A percentile compares a stretch with the other conserved stretches of the same genome.
Conservation (phyloP, 2,888 invertebrate species). For the Mythimna loreyi region DNA sequence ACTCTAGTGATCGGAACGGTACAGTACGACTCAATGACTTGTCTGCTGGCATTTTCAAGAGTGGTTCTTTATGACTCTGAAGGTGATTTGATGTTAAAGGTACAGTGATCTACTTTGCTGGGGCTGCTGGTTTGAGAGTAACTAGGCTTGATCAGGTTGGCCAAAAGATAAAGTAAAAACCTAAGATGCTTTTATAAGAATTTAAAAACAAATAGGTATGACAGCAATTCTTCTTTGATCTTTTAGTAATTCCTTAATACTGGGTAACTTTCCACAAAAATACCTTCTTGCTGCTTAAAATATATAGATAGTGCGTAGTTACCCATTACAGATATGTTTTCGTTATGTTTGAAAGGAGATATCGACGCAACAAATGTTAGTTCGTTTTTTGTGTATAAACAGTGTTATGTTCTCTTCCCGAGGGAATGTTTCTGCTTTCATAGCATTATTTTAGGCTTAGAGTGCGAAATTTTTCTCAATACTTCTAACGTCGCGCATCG, state of each 20-base stretch:
- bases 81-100: too few species aligned
- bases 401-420: conserved; percentile 62
- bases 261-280: background rate
- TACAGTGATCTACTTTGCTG: too few species aligned
- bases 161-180: too few species aligned
- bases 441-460: conserved; percentile 68
- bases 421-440: conserved; percentile 63
- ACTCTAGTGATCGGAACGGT: too few species aligned
- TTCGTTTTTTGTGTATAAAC: conserved; percentile 68
- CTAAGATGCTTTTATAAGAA: too few species aligned
- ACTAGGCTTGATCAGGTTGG: too few species aligned
- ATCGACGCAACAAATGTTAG: conserved; percentile 63
- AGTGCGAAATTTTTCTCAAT: conserved; percentile 52
- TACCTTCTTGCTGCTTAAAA: background rate
- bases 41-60: too few species aligned
- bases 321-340: conserved; percentile 56
- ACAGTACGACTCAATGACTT: too few species aligned
- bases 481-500: conserved; percentile 45
- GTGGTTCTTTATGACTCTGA: too few species aligned
- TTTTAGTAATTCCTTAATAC: background rate
- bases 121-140: too few species aligned
- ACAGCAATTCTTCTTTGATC: too few species aligned
- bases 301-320: conserved; percentile 6
- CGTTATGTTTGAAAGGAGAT: conserved; percentile 60
- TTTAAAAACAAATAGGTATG: too few species aligned